Conservation (phyloP, 2,888 invertebrate genomes). For the Metalampra italica region DNA sequence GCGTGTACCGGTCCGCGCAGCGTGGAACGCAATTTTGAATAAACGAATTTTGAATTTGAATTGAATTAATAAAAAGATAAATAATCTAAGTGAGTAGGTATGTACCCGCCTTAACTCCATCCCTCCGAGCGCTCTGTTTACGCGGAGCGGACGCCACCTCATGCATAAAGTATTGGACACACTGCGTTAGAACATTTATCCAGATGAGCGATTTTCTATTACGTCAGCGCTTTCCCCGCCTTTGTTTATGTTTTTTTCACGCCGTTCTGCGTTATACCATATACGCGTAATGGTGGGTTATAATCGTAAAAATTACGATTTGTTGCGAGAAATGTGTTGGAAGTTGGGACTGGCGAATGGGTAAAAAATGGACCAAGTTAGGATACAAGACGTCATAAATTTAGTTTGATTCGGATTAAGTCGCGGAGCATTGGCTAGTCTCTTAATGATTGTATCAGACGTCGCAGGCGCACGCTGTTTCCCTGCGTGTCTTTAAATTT, state of each 20-base stretch:
- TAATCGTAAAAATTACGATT: background rate
- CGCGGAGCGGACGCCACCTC: slow-evolving; percentile 25
- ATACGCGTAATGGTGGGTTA: slow-evolving; percentile 12
- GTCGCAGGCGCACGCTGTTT: background rate
- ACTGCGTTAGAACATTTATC: slow-evolving; percentile 16
- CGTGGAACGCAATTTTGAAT: too few relatives aligned
- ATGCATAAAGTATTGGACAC: slow-evolving; percentile 39
- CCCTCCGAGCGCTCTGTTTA: slow-evolving; percentile 21
- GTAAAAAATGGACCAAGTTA: too few relatives aligned
- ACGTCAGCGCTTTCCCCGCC: slow-evolving; percentile 14
- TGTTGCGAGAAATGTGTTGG: slow-evolving; percentile 34
- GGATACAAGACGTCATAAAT: too few relatives aligned
- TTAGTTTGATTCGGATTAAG: too few relatives aligned
- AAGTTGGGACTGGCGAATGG: too few relatives aligned
- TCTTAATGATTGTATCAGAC: background rate
- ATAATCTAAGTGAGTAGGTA: too few relatives aligned
- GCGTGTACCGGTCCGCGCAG: too few relatives aligned
- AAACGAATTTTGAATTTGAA: too few relatives aligned
- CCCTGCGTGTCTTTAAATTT: background rate
- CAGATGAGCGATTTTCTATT: slow-evolving; percentile 12
- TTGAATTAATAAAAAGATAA: too few relatives aligned
- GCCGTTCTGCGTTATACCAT: slow-evolving; percentile 9
- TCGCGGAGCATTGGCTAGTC: slow-evolving; percentile 25
- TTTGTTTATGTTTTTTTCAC: slow-evolving; percentile 19
- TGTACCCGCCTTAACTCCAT: background rate